Base-by-base conservation (phyloP, 2,113 vertebrate species). In the Xiphophorus couchianus region DNA sequence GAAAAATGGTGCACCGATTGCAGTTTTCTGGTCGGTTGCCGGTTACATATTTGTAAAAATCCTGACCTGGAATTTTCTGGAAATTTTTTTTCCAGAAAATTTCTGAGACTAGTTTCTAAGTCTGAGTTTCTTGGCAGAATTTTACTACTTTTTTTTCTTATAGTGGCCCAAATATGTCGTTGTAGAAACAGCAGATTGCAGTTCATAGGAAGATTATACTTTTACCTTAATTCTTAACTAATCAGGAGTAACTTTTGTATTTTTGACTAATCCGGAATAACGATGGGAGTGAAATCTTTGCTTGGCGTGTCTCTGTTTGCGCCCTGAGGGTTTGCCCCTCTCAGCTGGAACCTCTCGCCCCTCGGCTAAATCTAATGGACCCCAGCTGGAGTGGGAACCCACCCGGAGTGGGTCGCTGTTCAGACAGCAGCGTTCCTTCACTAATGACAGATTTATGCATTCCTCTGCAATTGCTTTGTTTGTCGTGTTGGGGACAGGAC, bases 361-460 rank as follows among this genome's bases (percentile, higher is more conserved):
- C 22, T 58, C 51, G 9, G 51, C 51, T 58, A 58, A 58, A 58
- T 58, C 8, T n/a, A n/a, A 58, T 58, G 17, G 51, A 58, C 22
- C 51, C 51, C 51, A 58, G 51, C 51, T 58, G 51, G 51, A 58
- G 22, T 3, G 19, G 22, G 19, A 54, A 54, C 19, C 51, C 51
- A 54, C 51, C 51, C 51, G 5, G 19, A 54, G 51, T 58, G 51
- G 51, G 51, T 58, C 25, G 22, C 51, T n/a, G 25, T 58, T 58
- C 25, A 58, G 25, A 8, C 51, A n/a, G 25, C 22, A 58, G 25
- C 51, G 3, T 58, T 2, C 51, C 51, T n/a, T 58, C 51, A 58
- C 51, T 58, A 58, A 58, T 58, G 51, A 58, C 51, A 58, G 17
- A 58, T 58, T 58, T 58, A 58, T 58, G 51, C 51, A 58, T 58